Conservation (phyloP, 2,797 vertebrate species). For the Mormyrus proboscirostris region DNA sequence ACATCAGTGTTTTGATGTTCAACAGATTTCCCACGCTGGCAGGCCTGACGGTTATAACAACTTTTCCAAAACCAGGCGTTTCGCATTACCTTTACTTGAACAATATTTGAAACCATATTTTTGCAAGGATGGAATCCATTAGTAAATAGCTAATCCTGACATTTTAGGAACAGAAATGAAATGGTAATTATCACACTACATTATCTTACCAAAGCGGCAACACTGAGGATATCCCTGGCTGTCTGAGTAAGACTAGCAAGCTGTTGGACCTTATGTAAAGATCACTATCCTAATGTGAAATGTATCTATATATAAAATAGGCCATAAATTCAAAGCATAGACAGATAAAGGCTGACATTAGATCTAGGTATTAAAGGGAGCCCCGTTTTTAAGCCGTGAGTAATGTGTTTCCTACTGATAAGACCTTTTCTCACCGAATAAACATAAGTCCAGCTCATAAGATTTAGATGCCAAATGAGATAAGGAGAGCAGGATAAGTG, state of each 20-base stretch:
- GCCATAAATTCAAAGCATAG: neutral
- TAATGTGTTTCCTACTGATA: conserved; percentile 8
- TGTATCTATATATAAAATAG: neutral
- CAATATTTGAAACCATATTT: neutral
- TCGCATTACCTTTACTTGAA: neutral
- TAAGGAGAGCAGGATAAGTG: neutral
- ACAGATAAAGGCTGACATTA: neutral
- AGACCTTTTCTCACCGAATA: conserved; percentile 13
- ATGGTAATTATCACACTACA: neutral
- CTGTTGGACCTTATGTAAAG: neutral
- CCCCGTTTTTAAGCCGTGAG: neutral
- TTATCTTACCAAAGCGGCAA: neutral
- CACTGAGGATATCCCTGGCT: neutral
- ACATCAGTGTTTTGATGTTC: neutral
- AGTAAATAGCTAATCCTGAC: neutral
- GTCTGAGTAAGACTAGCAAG: neutral
- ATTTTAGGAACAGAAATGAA: conserved; percentile 5
- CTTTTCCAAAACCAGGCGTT: neutral
- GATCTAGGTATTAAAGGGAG: neutral
- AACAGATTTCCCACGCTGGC: neutral
- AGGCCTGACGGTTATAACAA: neutral
- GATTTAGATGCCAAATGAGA: neutral
- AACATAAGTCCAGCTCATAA: neutral
- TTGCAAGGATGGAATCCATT: neutral
- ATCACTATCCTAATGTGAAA: conserved; percentile 13